Base-by-base conservation (phyloP, 2,797 vertebrate genomes). In the Morelia viridis region DNA sequence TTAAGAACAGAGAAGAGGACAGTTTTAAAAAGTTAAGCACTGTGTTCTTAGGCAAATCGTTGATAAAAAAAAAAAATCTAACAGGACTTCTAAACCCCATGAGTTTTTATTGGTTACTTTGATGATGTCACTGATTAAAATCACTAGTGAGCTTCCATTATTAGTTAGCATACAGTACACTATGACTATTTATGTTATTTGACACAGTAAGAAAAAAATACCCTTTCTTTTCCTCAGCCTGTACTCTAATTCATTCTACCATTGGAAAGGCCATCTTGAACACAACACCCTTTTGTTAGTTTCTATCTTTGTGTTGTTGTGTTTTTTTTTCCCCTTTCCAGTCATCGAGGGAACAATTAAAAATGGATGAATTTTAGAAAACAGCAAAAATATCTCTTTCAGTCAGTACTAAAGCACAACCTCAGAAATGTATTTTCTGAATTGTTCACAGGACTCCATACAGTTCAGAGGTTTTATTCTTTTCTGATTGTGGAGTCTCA, bases 371-470 rank as follows among this genome's bases (percentile, higher is more conserved):
- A 65, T 8, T 87, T 93, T 11, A 92, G 56, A 94, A 93, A 56
- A 93, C 53, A 15, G 89, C 84, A 92, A 46, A 3, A 4, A 4
- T 83, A 26, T 93, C 31, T 22, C 0, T 93, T 92, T 90, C 26
- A 95, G 94, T 68, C 22, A 60, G 91, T 84, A 83, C 22, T 61
- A 31, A 56, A 68, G 15, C 28, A 62, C 91, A 0, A 6, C 31
- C 94, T 57, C 65, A 89, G 35, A 88, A 93, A 92, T 0, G 1
- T 83, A 6, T 80, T 6, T 53, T 86, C 94, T 86, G 46, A 87
- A 80, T 92, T 96, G 53, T 91, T 94, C 35, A 86, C 1, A 93
- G 88, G 90, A 62, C 92, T 57, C 41, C 89, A 31, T 24, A 41
- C 46, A 93, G 28, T 8, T 94, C 68, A 92, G 92, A 58, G 0